Percentiles rank a stretch among this genome's conserved stretches.
Conservation (phyloP, 2,113 vertebrate genomes). For the Xiphophorus maculatus region DNA sequence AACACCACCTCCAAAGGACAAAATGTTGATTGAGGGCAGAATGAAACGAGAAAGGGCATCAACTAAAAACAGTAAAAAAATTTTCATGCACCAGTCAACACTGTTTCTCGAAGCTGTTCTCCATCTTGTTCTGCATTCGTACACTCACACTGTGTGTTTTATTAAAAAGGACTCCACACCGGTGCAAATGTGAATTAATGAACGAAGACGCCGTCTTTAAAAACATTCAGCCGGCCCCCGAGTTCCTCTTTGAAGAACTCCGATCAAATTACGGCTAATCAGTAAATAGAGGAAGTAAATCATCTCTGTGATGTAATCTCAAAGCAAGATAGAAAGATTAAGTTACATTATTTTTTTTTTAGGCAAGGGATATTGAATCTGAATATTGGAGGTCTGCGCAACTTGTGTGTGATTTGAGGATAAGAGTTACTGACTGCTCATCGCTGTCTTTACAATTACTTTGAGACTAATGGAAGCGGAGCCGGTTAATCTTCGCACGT, state of each 20-base stretch:
- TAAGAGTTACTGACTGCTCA: slow-evolving; percentile 60
- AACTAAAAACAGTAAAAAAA: neutral
- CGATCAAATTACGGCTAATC: slow-evolving; percentile 23
- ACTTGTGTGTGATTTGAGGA: slow-evolving; percentile 66
- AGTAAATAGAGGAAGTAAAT: slow-evolving; percentile 14
- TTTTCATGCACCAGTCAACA: neutral
- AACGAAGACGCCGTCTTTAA: neutral
- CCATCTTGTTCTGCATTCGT: too few species aligned
- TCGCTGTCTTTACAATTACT: slow-evolving; percentile 65
- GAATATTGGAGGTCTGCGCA: slow-evolving; percentile 43
- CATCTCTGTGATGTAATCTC: slow-evolving; percentile 20
- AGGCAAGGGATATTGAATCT: slow-evolving; percentile 48
- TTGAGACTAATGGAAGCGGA: slow-evolving; percentile 68
- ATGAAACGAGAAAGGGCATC: neutral
- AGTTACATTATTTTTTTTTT: slow-evolving; percentile 11
- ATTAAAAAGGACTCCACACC: neutral
- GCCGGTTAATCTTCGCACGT: slow-evolving; percentile 61
- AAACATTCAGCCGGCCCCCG: too few species aligned
- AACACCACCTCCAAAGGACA: too few species aligned
- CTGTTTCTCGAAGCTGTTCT: neutral
- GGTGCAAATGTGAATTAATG: neutral
- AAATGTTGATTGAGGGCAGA: neutral
- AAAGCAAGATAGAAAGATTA: slow-evolving; percentile 29
- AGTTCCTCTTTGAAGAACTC: neutral
- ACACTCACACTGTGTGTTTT: neutral